Conservation (phyloP, 2,113 vertebrate species). For the Fulica atra region DNA sequence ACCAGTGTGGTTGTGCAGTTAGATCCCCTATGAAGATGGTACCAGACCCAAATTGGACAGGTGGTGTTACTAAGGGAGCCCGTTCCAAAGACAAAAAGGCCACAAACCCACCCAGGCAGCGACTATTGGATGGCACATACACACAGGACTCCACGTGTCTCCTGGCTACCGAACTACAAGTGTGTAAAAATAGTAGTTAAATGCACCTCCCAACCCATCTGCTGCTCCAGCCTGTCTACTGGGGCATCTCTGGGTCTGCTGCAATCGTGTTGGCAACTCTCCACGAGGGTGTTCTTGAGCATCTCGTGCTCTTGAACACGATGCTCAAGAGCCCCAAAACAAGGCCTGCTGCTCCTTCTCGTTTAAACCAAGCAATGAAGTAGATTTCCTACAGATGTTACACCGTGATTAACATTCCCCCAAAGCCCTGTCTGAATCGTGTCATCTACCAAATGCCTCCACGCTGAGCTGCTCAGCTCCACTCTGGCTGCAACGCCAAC, state of each 20-base stretch:
- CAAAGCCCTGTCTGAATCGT: background rate
- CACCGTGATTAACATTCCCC: background rate
- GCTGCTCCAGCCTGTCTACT: background rate
- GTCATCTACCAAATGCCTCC: background rate
- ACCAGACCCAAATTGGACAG: background rate
- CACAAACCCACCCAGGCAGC: background rate
- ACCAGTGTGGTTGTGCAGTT: background rate
- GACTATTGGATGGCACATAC: too few species aligned
- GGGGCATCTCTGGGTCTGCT: background rate
- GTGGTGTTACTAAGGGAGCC: background rate
- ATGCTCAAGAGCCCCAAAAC: background rate
- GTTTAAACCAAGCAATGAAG: background rate
- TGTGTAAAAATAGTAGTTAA: background rate
- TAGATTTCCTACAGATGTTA: background rate
- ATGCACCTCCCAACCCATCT: background rate
- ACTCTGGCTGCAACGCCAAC: background rate
- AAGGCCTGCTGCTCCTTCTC: background rate
- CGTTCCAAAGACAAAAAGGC: background rate
- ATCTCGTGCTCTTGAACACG: background rate
- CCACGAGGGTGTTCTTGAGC: background rate
- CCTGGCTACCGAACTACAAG: background rate
- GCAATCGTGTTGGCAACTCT: background rate
- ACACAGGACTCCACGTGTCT: fast-evolving
- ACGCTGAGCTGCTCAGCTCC: fast-evolving
- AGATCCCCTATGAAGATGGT: too few species aligned